phyloP scores from a whole-genome alignment of 2,888 invertebrate genomes.

The Chaetoderma sp. region DNA sequence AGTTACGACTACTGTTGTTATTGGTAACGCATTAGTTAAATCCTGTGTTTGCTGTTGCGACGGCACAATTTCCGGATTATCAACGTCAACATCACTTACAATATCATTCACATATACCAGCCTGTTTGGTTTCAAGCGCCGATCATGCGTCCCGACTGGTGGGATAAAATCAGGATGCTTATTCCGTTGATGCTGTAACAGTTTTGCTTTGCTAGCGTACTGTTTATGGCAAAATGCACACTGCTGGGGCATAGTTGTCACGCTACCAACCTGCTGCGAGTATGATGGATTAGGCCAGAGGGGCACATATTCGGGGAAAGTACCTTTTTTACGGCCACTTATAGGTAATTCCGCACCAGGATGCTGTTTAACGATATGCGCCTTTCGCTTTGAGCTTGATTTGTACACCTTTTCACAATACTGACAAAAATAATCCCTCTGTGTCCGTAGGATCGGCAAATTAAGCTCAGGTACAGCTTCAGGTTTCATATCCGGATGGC shows the following conservation, averaged over 20 bases:
- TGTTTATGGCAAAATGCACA: constrained; percentile 88
- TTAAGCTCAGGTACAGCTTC: constrained; percentile 78
- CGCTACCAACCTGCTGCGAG: constrained; percentile 80
- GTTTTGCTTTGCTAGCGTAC: constrained; percentile 81
- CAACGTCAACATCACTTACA: background rate
- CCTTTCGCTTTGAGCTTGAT: constrained; percentile 85
- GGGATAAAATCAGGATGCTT: constrained; percentile 66
- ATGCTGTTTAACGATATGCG: constrained; percentile 85
- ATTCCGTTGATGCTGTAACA: constrained; percentile 72
- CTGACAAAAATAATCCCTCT: constrained; percentile 85
- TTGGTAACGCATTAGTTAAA: background rate
- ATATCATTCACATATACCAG: too few species aligned
- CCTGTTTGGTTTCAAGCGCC: constrained; percentile 14
- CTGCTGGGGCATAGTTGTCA: constrained; percentile 79
- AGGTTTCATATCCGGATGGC: constrained; percentile 76
- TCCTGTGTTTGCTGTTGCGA: background rate
- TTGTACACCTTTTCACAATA: constrained; percentile 85
- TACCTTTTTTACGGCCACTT: constrained; percentile 54
- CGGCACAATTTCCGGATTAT: background rate
- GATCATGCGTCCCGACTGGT: constrained; percentile 27
- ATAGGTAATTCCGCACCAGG: constrained; percentile 80
- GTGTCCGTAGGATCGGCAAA: constrained; percentile 82
- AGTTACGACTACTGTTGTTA: background rate
- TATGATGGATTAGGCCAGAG: constrained; percentile 76
- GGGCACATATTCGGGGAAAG: constrained; percentile 65